Conservation (phyloP, 1,140 invertebrate genomes). For the Drosophila lini region DNA sequence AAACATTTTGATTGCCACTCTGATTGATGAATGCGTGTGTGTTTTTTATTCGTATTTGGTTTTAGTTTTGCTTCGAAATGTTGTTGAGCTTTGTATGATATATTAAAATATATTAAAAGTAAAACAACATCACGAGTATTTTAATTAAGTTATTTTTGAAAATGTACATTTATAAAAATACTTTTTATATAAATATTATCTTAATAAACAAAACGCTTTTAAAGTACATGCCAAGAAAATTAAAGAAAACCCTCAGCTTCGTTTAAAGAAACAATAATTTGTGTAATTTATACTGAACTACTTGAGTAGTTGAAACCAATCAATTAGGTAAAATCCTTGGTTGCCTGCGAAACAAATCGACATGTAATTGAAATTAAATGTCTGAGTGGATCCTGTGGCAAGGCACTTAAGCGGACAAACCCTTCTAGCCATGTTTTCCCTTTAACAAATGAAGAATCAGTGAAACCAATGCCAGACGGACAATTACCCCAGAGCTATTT, state of each 20-base stretch:
- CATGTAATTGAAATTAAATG: conserved; percentile 71
- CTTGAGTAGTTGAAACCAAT: conserved; percentile 11
- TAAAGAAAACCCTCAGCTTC: background rate
- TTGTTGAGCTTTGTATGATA: background rate
- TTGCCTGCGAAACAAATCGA: conserved; percentile 42
- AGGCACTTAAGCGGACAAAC: conserved; percentile 22
- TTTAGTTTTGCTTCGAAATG: background rate
- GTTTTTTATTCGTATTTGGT: background rate
- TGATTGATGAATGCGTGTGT: conserved; percentile 32
- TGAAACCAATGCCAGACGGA: conserved; percentile 20
- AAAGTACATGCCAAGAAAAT: background rate
- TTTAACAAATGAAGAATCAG: conserved; percentile 20
- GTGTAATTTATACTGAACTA: background rate
- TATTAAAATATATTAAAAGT: no score
- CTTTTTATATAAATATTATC: background rate
- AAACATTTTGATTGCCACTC: conserved; percentile 34
- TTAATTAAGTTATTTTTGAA: background rate
- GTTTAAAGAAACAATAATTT: background rate
- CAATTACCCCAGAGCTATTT: conserved; percentile 17
- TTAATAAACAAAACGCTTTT: background rate
- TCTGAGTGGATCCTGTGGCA: conserved; percentile 12
- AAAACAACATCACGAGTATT: no score
- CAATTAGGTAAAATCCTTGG: conserved; percentile 16
- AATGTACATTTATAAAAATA: background rate
- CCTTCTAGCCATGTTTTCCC: conserved; percentile 26